phyloP scores from a whole-genome alignment of 2,113 vertebrate genomes.

The Craseonycteris thonglongyai region DNA sequence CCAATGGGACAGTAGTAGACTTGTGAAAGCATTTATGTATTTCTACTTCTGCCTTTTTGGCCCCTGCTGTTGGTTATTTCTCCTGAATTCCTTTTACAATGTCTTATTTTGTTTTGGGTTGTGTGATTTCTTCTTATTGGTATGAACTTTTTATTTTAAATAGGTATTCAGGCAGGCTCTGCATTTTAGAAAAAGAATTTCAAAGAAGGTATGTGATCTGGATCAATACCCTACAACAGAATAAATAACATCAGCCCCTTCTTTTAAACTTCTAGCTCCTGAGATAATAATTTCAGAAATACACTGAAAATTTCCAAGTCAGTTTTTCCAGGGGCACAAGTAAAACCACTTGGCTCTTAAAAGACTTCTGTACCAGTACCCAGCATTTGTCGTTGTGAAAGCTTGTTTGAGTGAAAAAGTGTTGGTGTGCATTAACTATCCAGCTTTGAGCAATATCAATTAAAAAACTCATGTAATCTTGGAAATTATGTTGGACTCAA shows the following conservation, averaged over 20 bases:
- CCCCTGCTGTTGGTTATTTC: neutral
- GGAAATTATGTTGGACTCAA: neutral
- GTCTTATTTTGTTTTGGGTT: neutral
- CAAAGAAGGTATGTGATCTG: neutral
- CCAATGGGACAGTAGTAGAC: neutral
- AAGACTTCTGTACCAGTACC: neutral
- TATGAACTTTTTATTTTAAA: neutral
- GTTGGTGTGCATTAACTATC: neutral
- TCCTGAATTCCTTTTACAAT: neutral
- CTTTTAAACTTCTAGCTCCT: neutral
- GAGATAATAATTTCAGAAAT: constrained; percentile 11
- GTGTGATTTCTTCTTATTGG: neutral
- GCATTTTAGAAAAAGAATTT: neutral
- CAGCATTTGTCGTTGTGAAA: neutral
- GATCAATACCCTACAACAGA: neutral
- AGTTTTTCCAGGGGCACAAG: neutral
- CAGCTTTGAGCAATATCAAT: neutral
- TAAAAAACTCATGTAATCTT: neutral
- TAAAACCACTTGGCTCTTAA: neutral
- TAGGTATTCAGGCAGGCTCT: neutral
- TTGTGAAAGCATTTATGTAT: neutral
- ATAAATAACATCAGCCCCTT: neutral
- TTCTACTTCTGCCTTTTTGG: neutral
- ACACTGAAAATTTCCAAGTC: neutral
- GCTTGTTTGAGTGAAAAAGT: neutral